Conservation (phyloP, 2,888 invertebrate genomes). For the Germaria angustata region DNA sequence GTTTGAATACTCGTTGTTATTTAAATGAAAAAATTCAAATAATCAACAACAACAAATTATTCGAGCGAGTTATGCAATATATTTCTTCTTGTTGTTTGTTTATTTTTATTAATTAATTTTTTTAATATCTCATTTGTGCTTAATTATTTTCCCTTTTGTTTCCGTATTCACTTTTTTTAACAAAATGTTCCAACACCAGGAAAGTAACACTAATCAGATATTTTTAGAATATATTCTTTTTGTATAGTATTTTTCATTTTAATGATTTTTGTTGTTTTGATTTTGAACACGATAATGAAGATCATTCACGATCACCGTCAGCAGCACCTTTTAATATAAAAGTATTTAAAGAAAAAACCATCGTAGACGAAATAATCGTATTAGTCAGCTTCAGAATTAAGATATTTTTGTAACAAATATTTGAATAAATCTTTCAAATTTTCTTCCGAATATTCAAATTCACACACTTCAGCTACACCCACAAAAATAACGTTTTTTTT, state of each 20-base stretch:
- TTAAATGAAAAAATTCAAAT: no score
- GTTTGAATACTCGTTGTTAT: no score
- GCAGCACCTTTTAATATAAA: conserved; percentile 24
- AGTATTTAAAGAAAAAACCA: conserved; percentile 17
- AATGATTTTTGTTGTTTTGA: not conserved
- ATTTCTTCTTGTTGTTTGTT: not conserved
- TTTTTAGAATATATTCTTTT: conserved; percentile 42
- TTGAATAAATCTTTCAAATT: not conserved
- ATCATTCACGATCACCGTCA: conserved; percentile 24
- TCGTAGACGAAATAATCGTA: conserved; percentile 62
- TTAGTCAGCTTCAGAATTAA: conserved; percentile 60
- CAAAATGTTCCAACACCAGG: conserved; percentile 9
- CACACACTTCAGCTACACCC: not conserved
- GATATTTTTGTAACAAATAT: not conserved
- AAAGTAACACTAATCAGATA: conserved; percentile 33
- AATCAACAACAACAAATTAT: no score
- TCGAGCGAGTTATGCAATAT: no score
- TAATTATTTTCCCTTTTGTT: not conserved
- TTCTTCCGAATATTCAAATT: conserved; percentile 7
- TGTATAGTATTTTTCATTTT: conserved; percentile 6
- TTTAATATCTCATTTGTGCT: not conserved
- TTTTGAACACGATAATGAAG: conserved; percentile 25
- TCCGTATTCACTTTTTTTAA: not conserved
- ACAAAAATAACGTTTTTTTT: conserved; percentile 19
- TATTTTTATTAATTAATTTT: not conserved